phyloP scores from a whole-genome alignment of 2,113 vertebrate genomes.

The Siphamia tubifer region DNA sequence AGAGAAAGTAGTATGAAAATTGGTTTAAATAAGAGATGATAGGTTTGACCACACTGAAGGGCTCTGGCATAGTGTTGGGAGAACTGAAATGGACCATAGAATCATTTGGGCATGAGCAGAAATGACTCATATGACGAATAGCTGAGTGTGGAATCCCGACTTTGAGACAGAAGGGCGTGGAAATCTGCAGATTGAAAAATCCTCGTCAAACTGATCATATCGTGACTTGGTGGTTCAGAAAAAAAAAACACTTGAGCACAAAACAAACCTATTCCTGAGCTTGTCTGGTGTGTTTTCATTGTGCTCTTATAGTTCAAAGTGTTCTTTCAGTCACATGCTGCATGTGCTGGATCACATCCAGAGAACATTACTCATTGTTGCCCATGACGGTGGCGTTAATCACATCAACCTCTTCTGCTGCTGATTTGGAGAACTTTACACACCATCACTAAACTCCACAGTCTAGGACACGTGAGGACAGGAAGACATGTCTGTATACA shows the following conservation, averaged over 20 bases:
- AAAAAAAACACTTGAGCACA: neutral
- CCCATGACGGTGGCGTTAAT: neutral
- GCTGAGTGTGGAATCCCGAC: constrained; percentile 25
- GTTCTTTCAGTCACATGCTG: neutral
- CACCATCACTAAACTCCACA: neutral
- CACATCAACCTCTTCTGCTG: neutral
- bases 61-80: constrained; percentile 16
- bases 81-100: constrained; percentile 28
- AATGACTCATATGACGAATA: constrained; percentile 25
- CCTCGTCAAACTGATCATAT: neutral
- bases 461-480: neutral
- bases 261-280: too few relatives aligned
- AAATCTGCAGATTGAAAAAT: constrained; percentile 1
- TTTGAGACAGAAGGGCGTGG: neutral
- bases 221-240: neutral
- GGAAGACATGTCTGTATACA: constrained; percentile 11
- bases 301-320: neutral
- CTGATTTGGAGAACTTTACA: neutral
- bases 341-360: neutral
- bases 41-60: constrained; percentile 37
- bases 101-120: constrained; percentile 27
- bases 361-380: neutral
- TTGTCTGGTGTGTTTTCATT: neutral
- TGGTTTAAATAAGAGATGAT: constrained; percentile 26
- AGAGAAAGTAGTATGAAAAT: neutral